Conservation (phyloP, 92 coral and sea anemone species). For the Desmophyllum pertusum region DNA sequence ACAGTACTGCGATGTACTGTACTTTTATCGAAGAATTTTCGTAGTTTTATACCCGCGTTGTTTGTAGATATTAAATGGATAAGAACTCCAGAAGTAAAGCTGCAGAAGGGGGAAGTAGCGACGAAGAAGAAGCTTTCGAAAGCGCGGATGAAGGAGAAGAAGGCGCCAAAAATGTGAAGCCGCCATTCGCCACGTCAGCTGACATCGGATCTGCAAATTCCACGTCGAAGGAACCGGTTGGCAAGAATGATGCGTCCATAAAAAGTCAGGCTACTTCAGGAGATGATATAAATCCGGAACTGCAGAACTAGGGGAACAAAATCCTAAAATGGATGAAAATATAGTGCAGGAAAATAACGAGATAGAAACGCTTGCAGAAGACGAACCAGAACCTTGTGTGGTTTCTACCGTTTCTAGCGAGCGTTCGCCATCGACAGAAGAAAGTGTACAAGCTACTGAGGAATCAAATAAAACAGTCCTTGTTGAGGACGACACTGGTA, state of each 20-base stretch:
- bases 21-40: not conserved
- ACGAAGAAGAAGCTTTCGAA: constrained; percentile 96
- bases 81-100: constrained; percentile 28
- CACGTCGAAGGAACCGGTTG: constrained; percentile 59
- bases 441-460: not conserved
- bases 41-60: not conserved
- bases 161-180: constrained; percentile 15
- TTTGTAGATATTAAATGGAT: constrained; percentile 39
- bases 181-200: constrained; percentile 90
- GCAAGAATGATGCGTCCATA: not conserved
- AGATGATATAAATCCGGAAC: constrained; percentile 18
- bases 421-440: not conserved
- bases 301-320: not conserved
- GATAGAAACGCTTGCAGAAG: not conserved
- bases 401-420: not conserved
- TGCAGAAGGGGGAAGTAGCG: constrained; percentile 73
- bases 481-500: constrained; percentile 2
- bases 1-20: not conserved
- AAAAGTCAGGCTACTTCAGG: constrained; percentile 28
- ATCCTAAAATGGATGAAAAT: not conserved
- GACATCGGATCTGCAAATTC: constrained; percentile 61
- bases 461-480: not conserved
- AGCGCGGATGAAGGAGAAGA: constrained; percentile 99
- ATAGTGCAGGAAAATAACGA: not conserved
- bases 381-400: not conserved